Conservation (phyloP, 2,888 invertebrate genomes). For the Xestobium rufovillosum region DNA sequence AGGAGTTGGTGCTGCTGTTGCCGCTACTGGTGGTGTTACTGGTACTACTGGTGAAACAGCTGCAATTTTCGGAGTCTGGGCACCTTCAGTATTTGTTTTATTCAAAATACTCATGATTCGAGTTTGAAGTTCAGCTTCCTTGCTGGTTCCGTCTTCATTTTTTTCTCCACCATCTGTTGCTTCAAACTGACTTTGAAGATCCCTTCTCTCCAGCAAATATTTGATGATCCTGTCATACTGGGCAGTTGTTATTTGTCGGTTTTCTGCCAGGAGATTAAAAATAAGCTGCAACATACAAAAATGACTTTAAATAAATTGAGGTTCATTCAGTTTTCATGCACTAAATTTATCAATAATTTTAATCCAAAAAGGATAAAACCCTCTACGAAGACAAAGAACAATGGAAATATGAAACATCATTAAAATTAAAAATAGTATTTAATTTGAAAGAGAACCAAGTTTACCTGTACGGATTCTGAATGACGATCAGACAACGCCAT, state of each 20-base stretch:
- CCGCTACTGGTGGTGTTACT: constrained; percentile 27
- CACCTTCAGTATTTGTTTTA: constrained; percentile 38
- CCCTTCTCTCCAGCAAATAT: constrained; percentile 65
- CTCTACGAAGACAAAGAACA: no score
- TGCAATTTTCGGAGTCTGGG: constrained; percentile 28
- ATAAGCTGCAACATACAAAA: constrained; percentile 43
- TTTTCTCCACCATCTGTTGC: constrained; percentile 57
- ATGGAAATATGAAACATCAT: no score
- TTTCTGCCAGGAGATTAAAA: constrained; percentile 75
- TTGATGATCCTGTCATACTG: constrained; percentile 73
- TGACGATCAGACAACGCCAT: constrained; percentile 44
- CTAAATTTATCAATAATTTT: no score
- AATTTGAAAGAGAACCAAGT: constrained; percentile 1
- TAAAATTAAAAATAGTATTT: background rate
- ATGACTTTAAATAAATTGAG: constrained; percentile 1
- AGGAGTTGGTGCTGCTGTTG: constrained; percentile 33
- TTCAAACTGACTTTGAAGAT: constrained; percentile 68
- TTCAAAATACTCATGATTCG: constrained; percentile 73
- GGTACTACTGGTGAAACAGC: constrained; percentile 37
- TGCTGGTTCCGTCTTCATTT: constrained; percentile 44
- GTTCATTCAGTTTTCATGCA: background rate
- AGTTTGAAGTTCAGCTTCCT: constrained; percentile 66
- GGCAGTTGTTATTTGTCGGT: constrained; percentile 64
- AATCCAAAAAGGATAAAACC: no score
- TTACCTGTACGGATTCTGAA: constrained; percentile 57